phyloP scores from a whole-genome alignment of 2,113 vertebrate genomes.

The Myodes glareolus region DNA sequence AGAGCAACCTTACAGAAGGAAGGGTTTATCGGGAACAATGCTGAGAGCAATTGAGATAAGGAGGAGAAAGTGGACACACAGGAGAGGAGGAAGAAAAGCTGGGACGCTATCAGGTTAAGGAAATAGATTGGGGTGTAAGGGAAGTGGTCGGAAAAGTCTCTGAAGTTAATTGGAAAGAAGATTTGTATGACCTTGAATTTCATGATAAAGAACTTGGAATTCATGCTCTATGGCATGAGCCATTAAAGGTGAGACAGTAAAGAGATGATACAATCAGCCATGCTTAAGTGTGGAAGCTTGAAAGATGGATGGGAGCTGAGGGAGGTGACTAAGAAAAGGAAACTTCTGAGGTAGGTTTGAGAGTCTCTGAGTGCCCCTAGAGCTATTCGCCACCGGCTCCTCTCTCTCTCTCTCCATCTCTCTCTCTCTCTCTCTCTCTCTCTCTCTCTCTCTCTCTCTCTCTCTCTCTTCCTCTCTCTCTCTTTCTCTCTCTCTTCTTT shows the following conservation, averaged over 20 bases:
- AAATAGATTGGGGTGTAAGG: background rate
- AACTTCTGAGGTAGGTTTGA: background rate
- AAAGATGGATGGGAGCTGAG: background rate
- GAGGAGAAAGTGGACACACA: background rate
- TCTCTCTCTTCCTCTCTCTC: background rate
- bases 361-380: background rate
- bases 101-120: background rate
- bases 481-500: background rate
- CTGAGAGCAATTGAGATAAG: background rate
- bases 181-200: constrained; percentile 19
- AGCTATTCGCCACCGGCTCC: background rate
- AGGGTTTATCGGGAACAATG: background rate
- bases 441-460: background rate
- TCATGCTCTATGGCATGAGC: background rate
- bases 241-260: background rate
- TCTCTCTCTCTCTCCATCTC: background rate
- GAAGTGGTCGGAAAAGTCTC: constrained; percentile 14
- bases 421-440: background rate
- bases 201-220: constrained; percentile 23
- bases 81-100: background rate
- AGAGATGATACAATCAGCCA: constrained; percentile 17
- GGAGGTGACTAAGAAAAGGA: background rate
- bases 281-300: background rate
- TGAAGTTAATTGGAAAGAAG: constrained; percentile 52
- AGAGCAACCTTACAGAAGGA: background rate